These are phyloP conservation scores for Boloria selene DNA, from an alignment of 2,888 invertebrate genomes.

Conservation along the genomic window DNA sequence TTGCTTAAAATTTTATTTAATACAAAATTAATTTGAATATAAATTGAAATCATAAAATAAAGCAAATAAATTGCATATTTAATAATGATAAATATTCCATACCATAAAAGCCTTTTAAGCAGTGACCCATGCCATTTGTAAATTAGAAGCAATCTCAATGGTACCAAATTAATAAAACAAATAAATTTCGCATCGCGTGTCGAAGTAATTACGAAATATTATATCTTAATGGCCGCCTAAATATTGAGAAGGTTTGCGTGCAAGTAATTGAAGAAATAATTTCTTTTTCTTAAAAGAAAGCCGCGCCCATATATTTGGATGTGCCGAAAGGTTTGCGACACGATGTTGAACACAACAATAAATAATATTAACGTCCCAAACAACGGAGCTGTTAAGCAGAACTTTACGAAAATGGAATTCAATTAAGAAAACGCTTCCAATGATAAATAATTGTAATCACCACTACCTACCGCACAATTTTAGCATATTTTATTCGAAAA, in stretches of 20 bases:
- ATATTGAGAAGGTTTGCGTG: slow-evolving; percentile 56
- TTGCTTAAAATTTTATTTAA: no score
- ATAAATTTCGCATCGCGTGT: slow-evolving; percentile 45
- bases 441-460: slow-evolving; percentile 7
- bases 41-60: slow-evolving; percentile 2
- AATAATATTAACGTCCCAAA: neutral
- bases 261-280: slow-evolving; percentile 57
- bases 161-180: slow-evolving; percentile 25
- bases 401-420: slow-evolving; percentile 6
- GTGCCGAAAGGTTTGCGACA: slow-evolving; percentile 42
- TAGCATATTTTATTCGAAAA: neutral
- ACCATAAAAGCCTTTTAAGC: slow-evolving; percentile 3
- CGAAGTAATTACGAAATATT: slow-evolving; percentile 45
- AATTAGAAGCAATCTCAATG: slow-evolving; percentile 25
- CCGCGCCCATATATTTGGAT: slow-evolving; percentile 40
- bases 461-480: neutral
- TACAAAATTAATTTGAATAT: neutral
- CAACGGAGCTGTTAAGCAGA: neutral
- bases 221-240: slow-evolving; percentile 55
- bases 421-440: slow-evolving; percentile 5
- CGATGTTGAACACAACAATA: neutral
- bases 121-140: slow-evolving; percentile 1
- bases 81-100: neutral
- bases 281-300: slow-evolving; percentile 50
- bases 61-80: neutral